Conservation (phyloP, 1,140 invertebrate genomes). For the Propsilocerus akamusi region DNA sequence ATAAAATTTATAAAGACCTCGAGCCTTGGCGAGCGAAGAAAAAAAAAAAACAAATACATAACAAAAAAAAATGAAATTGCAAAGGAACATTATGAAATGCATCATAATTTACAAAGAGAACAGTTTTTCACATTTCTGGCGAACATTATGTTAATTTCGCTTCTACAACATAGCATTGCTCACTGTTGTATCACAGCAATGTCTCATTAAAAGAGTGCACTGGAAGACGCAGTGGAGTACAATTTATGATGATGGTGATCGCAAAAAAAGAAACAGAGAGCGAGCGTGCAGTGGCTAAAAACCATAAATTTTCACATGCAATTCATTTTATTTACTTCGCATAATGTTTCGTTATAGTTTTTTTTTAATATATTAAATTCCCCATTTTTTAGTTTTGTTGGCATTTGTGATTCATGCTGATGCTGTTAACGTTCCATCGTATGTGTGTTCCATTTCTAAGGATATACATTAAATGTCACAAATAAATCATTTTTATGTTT, state of each 20-base stretch:
- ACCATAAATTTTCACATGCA: not conserved
- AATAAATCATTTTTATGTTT: slow-evolving; percentile 2
- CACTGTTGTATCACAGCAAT: not conserved
- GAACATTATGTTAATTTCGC: too few relatives aligned
- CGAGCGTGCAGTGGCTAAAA: not conserved
- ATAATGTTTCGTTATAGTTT: not conserved
- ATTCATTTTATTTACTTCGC: not conserved
- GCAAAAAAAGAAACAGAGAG: not conserved
- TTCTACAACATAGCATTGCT: too few relatives aligned
- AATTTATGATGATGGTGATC: slow-evolving; percentile 1
- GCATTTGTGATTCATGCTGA: too few relatives aligned
- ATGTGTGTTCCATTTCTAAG: too few relatives aligned
- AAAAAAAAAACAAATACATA: too few relatives aligned
- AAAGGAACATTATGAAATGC: too few relatives aligned
- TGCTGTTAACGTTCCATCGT: too few relatives aligned
- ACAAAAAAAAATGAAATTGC: too few relatives aligned
- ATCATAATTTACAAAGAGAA: too few relatives aligned
- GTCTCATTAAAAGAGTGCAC: not conserved
- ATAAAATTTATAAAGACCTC: too few relatives aligned
- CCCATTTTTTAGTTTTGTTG: not conserved
- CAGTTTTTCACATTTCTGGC: too few relatives aligned
- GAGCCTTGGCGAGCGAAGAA: too few relatives aligned
- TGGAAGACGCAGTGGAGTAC: not conserved
- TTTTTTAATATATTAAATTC: not conserved
- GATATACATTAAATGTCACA: not conserved